phyloP scores from a whole-genome alignment of 2,888 invertebrate species.

The Liodrosophila aerea region DNA sequence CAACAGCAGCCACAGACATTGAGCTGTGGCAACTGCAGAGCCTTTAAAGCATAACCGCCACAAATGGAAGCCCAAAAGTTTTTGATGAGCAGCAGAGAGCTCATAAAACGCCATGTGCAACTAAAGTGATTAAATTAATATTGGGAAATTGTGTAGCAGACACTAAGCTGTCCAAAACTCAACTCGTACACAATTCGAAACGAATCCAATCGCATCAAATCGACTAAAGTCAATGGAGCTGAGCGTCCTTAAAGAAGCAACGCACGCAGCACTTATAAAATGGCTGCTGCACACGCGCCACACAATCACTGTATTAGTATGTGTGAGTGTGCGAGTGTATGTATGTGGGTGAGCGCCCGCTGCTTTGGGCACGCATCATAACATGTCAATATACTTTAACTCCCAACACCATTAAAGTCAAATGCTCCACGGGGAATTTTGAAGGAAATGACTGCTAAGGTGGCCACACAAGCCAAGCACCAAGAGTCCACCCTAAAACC shows the following conservation, averaged over 20 bases:
- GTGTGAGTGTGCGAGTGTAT: constrained; percentile 15
- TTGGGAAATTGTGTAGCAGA: constrained; percentile 31
- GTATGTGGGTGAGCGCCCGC: constrained; percentile 32
- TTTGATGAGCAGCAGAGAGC: constrained; percentile 5
- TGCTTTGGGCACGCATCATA: constrained; percentile 74
- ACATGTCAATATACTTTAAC: constrained; percentile 74
- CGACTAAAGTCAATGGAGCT: constrained; percentile 22
- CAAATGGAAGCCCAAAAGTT: constrained; percentile 5
- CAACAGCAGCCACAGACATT: constrained; percentile 34
- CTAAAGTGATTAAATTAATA: constrained; percentile 71
- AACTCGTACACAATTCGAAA: neutral
- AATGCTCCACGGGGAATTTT: constrained; percentile 72
- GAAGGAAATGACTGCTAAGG: constrained; percentile 36
- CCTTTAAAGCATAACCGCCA: constrained; percentile 12
- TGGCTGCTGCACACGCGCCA: constrained; percentile 35
- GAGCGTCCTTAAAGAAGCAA: constrained; percentile 45
- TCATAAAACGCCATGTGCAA: constrained; percentile 45
- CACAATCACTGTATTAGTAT: constrained; percentile 31
- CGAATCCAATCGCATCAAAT: neutral
- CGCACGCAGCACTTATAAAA: constrained; percentile 59
- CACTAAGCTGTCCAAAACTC: constrained; percentile 11
- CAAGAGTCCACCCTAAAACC: constrained; percentile 3
- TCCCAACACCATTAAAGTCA: constrained; percentile 74
- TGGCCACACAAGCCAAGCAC: constrained; percentile 26
- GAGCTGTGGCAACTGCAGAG: constrained; percentile 25